Evolutionary conservation across 2,888 invertebrate genomes (phyloP).

Genomic region (Rhagonycha fulva): DNA sequence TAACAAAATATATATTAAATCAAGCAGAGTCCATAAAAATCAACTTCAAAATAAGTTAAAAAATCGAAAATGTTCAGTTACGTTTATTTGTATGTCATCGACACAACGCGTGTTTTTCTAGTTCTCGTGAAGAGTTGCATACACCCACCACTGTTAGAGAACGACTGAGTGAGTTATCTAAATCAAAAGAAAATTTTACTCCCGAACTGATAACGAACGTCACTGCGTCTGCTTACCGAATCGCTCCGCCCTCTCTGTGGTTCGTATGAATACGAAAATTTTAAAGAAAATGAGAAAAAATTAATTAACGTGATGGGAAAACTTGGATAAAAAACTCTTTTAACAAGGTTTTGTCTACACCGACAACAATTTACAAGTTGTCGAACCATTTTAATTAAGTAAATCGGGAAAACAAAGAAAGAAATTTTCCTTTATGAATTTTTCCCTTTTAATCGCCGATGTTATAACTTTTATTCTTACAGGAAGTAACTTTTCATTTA

Average conservation of each 20-base stretch:
- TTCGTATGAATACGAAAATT: constrained; percentile 5
- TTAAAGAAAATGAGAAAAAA: constrained; percentile 16
- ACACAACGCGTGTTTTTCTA: constrained; percentile 18
- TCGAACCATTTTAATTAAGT: constrained; percentile 16
- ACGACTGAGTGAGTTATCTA: constrained; percentile 21
- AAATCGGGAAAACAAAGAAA: constrained; percentile 2
- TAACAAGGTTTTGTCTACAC: constrained; percentile 14
- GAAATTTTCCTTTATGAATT: not conserved
- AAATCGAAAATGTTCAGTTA: not conserved
- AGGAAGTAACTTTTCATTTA: not conserved
- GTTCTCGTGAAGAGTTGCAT: constrained; percentile 11
- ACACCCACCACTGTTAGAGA: constrained; percentile 8
- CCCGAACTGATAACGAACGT: constrained; percentile 3
- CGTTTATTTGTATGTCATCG: not conserved
- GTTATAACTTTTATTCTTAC: not conserved
- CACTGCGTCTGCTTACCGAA: constrained; percentile 20
- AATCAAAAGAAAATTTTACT: constrained; percentile 11
- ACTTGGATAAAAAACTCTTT: constrained; percentile 25
- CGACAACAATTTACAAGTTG: constrained; percentile 15
- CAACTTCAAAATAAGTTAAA: not conserved
- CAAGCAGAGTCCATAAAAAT: not conserved
- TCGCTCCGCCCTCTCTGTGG: constrained; percentile 19
- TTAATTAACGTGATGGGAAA: constrained; percentile 25
- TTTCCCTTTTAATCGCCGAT: not conserved
- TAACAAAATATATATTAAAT: not conserved